Percentiles rank a stretch among this genome's conserved stretches.
Conservation (phyloP, 2,113 vertebrate species). For the Gnathonemus longibarbis region DNA sequence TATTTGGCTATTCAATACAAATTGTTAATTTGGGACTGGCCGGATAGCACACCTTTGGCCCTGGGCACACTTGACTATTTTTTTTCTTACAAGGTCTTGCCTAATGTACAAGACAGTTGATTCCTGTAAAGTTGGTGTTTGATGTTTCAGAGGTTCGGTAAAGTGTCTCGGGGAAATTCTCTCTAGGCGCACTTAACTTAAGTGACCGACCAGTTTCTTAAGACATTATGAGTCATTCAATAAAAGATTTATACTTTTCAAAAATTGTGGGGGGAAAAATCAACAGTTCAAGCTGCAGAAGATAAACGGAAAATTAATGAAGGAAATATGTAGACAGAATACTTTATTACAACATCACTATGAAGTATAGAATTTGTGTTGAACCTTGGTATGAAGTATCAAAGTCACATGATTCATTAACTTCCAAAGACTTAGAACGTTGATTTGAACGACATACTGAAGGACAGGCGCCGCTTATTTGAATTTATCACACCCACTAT, state of each 20-base stretch:
- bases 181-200: not conserved
- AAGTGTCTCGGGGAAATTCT: not conserved
- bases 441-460: not conserved
- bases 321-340: not conserved
- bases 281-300: not conserved
- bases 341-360: not conserved
- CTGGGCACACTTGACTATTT: not conserved
- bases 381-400: not conserved
- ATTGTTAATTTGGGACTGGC: not conserved
- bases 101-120: conserved; percentile 26
- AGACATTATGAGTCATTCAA: not conserved
- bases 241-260: not conserved
- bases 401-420: not conserved
- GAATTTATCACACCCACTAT: not conserved
- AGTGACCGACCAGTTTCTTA: not conserved
- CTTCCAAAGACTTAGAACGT: not conserved
- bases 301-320: not conserved
- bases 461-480: not conserved
- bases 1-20: not conserved
- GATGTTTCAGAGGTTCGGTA: not conserved
- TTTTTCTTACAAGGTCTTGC: not conserved
- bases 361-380: not conserved
- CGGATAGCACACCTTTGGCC: conserved; percentile 3
- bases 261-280: not conserved
- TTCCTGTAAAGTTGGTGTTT: conserved; percentile 1